Percentiles rank a stretch among this genome's conserved stretches.
Conservation (phyloP, 2,113 vertebrate genomes). For the Phaetusa simplex region DNA sequence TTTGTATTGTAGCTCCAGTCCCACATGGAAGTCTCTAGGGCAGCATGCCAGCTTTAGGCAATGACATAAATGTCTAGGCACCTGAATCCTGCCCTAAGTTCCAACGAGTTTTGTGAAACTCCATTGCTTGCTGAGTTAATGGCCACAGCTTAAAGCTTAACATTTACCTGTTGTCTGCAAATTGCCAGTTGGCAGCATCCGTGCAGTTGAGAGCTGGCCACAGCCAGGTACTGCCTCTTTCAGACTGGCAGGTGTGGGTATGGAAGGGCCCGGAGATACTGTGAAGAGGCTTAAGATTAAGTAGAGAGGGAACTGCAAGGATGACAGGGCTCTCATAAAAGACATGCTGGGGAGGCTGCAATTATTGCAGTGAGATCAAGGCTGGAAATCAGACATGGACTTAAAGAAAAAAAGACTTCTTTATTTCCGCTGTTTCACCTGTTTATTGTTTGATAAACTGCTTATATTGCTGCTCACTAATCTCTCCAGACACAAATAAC, state of each 20-base stretch:
- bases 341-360: background rate
- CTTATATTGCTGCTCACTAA: background rate
- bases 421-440: background rate
- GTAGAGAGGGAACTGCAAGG: background rate
- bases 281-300: background rate
- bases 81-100: background rate
- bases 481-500: background rate
- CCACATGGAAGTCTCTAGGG: background rate
- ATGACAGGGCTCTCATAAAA: background rate
- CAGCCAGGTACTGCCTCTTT: background rate
- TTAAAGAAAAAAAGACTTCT: background rate
- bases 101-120: background rate
- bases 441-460: background rate
- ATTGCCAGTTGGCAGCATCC: background rate
- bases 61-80: background rate
- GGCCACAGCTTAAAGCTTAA: background rate
- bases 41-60: rapidly evolving
- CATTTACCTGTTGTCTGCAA: background rate
- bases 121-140: background rate
- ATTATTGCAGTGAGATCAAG: background rate
- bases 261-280: background rate
- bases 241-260: background rate
- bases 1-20: background rate
- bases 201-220: background rate
- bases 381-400: background rate